Conservation (phyloP, 2,888 invertebrate species). For the Apamea anceps region DNA sequence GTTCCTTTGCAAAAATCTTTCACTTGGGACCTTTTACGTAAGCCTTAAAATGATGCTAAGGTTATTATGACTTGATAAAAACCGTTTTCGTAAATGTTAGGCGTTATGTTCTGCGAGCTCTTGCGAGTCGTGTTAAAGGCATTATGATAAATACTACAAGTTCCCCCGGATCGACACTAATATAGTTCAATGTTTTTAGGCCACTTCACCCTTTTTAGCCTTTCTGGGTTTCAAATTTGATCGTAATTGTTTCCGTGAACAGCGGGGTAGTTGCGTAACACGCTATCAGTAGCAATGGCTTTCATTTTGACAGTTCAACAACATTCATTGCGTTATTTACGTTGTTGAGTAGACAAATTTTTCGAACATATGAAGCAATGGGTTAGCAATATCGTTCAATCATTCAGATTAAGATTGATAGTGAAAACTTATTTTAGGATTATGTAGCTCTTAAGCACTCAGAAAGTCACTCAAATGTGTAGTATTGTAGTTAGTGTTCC, state of each 20-base stretch:
- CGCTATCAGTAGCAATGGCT: neutral
- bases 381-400: neutral
- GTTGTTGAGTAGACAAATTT: neutral
- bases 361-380: neutral
- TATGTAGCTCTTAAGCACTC: neutral
- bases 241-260: neutral
- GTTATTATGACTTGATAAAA: constrained; percentile 50
- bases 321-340: neutral
- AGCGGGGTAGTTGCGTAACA: neutral
- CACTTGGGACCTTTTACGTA: constrained; percentile 52
- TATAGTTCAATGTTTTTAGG: neutral
- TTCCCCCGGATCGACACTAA: neutral
- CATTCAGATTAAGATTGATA: neutral
- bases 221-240: constrained; percentile 9
- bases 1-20: constrained; percentile 44
- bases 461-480: neutral
- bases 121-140: constrained; percentile 4
- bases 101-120: constrained; percentile 14
- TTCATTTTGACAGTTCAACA: neutral
- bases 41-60: constrained; percentile 42
- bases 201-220: constrained; percentile 16
- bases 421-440: neutral
- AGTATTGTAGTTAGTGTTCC: neutral
- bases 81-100: constrained; percentile 27
- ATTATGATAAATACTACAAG: constrained; percentile 2